These are phyloP conservation scores for Epinephelus coioides DNA, from an alignment of 2,797 vertebrate species.

Conservation along the genomic window DNA sequence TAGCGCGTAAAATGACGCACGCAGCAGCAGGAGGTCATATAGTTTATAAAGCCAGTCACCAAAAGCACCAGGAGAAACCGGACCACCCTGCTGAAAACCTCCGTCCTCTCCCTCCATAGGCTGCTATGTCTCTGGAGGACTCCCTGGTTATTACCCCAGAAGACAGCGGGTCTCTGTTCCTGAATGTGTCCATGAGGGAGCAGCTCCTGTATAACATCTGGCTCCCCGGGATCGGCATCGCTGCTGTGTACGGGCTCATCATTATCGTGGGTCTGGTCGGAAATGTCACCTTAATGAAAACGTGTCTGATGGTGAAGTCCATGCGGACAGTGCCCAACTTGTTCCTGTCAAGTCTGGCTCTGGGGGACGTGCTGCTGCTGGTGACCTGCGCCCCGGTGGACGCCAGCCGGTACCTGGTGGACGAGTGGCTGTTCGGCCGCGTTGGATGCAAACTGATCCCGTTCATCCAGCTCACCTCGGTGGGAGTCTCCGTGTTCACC, in stretches of 20 bases:
- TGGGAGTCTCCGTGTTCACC: constrained; percentile 97
- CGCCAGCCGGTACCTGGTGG: constrained; percentile 93
- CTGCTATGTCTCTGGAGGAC: constrained; percentile 70
- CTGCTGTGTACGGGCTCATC: constrained; percentile 90
- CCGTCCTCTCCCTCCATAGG: background rate
- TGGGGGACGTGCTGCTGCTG: constrained; percentile 94
- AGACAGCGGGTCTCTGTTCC: constrained; percentile 14
- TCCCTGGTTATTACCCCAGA: constrained; percentile 5
- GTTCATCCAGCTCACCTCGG: constrained; percentile 96
- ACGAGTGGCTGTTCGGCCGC: constrained; percentile 95
- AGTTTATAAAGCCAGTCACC: constrained; percentile 53
- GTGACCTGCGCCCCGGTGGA: constrained; percentile 97
- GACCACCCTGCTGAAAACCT: background rate
- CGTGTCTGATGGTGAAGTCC: constrained; percentile 90
- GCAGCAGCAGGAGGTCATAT: constrained; percentile 8
- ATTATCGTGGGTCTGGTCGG: constrained; percentile 92
- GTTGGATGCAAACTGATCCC: constrained; percentile 96
- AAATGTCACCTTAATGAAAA: constrained; percentile 94
- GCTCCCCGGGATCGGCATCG: constrained; percentile 88
- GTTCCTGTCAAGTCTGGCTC: constrained; percentile 94
- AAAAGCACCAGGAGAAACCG: constrained; percentile 1
- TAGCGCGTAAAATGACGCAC: constrained; percentile 59
- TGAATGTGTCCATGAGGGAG: constrained; percentile 44
- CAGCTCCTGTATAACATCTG: constrained; percentile 62
- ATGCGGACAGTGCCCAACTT: constrained; percentile 95